Evolutionary conservation across 2,797 vertebrate genomes (phyloP).

Genomic region (Hypotaenidia okinawae): DNA sequence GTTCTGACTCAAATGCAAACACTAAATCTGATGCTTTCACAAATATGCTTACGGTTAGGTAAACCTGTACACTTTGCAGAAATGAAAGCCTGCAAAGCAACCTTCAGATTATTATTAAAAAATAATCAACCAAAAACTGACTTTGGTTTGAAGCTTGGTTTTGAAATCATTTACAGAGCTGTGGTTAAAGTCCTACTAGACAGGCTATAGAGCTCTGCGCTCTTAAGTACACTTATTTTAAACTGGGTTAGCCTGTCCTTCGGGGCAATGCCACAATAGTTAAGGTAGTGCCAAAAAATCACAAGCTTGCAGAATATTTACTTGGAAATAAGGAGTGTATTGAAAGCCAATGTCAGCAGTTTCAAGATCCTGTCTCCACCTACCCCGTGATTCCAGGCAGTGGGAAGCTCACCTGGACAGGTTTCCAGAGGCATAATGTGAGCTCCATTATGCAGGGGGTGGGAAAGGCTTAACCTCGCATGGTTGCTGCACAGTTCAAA

Average conservation of each 20-base stretch:
- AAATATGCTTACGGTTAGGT: not conserved
- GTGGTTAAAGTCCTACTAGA: slow-evolving; percentile 42
- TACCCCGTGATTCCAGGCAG: not conserved
- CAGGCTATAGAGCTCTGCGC: slow-evolving; percentile 6
- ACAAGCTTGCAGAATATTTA: slow-evolving; percentile 44
- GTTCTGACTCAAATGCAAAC: not conserved
- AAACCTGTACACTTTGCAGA: not conserved
- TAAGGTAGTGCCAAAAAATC: slow-evolving; percentile 55
- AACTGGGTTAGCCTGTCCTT: slow-evolving; percentile 66
- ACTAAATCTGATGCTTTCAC: not conserved
- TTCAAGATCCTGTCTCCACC: slow-evolving; percentile 15
- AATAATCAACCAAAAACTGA: not conserved
- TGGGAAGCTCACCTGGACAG: slow-evolving; percentile 4
- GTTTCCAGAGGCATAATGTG: not conserved
- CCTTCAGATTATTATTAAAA: not conserved
- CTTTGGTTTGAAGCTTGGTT: slow-evolving; percentile 16
- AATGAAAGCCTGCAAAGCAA: not conserved
- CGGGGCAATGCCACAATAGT: slow-evolving; percentile 56
- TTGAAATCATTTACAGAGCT: slow-evolving; percentile 51
- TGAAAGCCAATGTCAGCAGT: slow-evolving; percentile 28
- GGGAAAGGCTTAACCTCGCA: not conserved
- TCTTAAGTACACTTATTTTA: slow-evolving; percentile 37
- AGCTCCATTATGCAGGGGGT: not conserved
- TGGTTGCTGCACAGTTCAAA: not conserved
- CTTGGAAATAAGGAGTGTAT: slow-evolving; percentile 30